Percentiles rank a stretch among this genome's conserved stretches.
Conservation (phyloP, 1,140 invertebrate species). For the Zaprionus kolodkinae region DNA sequence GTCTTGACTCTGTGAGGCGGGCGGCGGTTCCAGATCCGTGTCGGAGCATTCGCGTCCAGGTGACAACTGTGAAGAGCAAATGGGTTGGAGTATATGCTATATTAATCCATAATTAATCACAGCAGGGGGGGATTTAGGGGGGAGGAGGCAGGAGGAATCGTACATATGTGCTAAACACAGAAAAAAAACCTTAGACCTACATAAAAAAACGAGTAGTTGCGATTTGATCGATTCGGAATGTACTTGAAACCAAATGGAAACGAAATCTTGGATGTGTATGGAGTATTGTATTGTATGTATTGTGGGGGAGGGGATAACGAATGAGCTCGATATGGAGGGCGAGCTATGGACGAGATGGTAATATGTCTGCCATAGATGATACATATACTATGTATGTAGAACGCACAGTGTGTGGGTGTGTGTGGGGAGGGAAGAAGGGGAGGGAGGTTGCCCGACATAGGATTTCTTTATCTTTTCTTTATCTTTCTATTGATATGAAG, state of each 20-base stretch:
- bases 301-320: background rate
- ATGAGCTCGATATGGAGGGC: background rate
- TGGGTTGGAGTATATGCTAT: background rate
- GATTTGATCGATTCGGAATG: constrained; percentile 46
- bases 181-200: constrained; percentile 32
- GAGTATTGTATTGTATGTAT: constrained; percentile 2
- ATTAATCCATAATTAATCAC: too few species aligned
- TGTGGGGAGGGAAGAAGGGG: too few species aligned
- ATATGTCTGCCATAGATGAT: background rate
- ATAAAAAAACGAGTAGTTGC: constrained; percentile 27
- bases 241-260: constrained; percentile 47
- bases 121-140: background rate
- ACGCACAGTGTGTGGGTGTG: constrained; percentile 22
- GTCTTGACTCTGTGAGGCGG: constrained; percentile 95
- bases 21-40: constrained; percentile 91
- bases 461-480: too few species aligned
- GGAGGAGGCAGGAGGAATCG: background rate
- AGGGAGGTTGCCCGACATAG: background rate
- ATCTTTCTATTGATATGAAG: background rate
- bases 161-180: constrained; percentile 28
- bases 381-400: background rate
- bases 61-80: constrained; percentile 87
- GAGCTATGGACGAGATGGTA: background rate
- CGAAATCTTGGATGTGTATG: constrained; percentile 16
- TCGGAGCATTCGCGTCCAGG: constrained; percentile 91